These are phyloP conservation scores for Gyrodactylus salaris DNA, from an alignment of 1,140 invertebrate genomes.

Conservation along the genomic window DNA sequence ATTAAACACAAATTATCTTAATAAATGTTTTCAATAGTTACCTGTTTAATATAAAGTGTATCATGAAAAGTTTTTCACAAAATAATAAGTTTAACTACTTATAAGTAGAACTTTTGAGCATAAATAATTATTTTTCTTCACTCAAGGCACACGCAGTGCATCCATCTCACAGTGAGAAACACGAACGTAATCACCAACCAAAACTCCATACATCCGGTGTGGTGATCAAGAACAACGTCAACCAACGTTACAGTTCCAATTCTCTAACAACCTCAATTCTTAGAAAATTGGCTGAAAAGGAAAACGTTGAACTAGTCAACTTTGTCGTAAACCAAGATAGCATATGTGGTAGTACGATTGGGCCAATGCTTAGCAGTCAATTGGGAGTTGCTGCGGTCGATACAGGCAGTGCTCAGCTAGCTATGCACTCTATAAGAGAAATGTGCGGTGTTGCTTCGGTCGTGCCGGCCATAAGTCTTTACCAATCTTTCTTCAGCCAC, in stretches of 20 bases:
- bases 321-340: slow-evolving; percentile 22
- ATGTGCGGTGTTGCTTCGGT: slow-evolving; percentile 18
- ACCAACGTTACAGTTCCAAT: slow-evolving; percentile 23
- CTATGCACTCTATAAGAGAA: slow-evolving; percentile 26
- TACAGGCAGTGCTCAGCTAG: slow-evolving; percentile 21
- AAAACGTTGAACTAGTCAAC: slow-evolving; percentile 16
- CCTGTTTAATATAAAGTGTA: too few species aligned
- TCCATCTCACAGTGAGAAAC: slow-evolving; percentile 22
- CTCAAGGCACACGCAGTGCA: slow-evolving; percentile 21
- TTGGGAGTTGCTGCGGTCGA: slow-evolving; percentile 22
- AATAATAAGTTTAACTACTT: too few species aligned
- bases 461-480: slow-evolving; percentile 6
- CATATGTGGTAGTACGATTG: slow-evolving; percentile 23
- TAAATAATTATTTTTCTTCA: too few species aligned
- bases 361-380: slow-evolving; percentile 22
- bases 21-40: too few species aligned
- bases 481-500: not conserved
- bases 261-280: slow-evolving; percentile 20
- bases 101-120: too few species aligned
- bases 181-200: slow-evolving; percentile 20
- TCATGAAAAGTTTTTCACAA: too few species aligned
- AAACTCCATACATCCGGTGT: slow-evolving; percentile 16
- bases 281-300: slow-evolving; percentile 18
- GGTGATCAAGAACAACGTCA: slow-evolving; percentile 24
- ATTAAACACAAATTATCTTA: too few species aligned